Evolutionary conservation across 2,797 vertebrate species (phyloP).

Genomic region (Tolypeutes matacus): DNA sequence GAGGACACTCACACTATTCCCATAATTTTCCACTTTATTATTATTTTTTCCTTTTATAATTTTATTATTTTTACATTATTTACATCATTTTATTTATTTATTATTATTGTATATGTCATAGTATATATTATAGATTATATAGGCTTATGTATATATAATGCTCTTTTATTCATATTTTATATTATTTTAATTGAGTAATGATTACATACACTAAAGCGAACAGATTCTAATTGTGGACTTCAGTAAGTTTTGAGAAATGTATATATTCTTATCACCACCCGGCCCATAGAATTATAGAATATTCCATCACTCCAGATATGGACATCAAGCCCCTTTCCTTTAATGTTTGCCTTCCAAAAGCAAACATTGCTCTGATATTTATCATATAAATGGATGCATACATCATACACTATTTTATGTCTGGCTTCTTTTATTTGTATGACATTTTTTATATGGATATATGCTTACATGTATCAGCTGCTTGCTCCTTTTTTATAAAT

Average conservation of each 20-base stretch:
- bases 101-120: too few species aligned
- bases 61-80: too few species aligned
- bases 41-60: too few species aligned
- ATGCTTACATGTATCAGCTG: not conserved
- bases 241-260: not conserved
- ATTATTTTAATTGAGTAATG: not conserved
- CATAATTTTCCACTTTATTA: not conserved
- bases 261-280: not conserved
- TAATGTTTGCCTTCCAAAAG: not conserved
- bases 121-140: too few species aligned
- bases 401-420: not conserved
- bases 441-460: not conserved
- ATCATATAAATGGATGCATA: not conserved
- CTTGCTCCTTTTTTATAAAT: not conserved
- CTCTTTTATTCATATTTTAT: too few species aligned
- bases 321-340: not conserved
- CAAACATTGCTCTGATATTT: not conserved
- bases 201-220: not conserved
- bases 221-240: not conserved
- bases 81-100: too few species aligned
- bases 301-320: fast-evolving
- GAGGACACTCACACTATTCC: not conserved
- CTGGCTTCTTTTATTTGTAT: not conserved
- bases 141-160: too few species aligned
- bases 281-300: fast-evolving